Conservation (phyloP, 2,797 vertebrate species). For the Acanthurus lineatus region DNA sequence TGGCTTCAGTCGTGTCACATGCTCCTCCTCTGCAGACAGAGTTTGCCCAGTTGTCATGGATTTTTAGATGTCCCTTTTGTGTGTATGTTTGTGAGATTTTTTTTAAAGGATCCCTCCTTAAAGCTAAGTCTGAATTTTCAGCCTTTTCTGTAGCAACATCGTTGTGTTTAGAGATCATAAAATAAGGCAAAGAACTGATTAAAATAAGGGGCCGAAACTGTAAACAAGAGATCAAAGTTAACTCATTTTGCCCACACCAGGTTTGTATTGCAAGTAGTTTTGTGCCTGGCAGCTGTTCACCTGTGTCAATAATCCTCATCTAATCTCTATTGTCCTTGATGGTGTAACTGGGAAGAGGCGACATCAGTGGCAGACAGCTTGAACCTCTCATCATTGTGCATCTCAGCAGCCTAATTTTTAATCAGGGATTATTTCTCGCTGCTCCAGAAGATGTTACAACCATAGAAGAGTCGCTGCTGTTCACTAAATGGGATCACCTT, state of each 20-base stretch:
- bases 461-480: constrained; percentile 1
- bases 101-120: not conserved
- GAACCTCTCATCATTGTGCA: constrained; percentile 17
- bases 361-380: not conserved
- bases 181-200: not conserved
- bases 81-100: not conserved
- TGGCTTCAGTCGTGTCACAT: not conserved
- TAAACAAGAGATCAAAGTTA: not conserved
- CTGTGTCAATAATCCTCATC: constrained; percentile 12
- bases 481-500: constrained; percentile 20
- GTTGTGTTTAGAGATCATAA: too few relatives aligned
- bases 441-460: not conserved
- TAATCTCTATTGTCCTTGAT: constrained; percentile 28
- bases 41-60: not conserved
- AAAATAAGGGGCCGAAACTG: not conserved
- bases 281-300: not conserved
- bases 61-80: not conserved
- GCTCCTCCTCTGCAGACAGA: not conserved
- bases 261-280: not conserved
- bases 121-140: too few relatives aligned
- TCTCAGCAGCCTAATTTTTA: constrained; percentile 33
- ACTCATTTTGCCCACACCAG: not conserved
- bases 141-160: not conserved
- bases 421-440: constrained; percentile 34
- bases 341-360: constrained; percentile 29